Conservation (phyloP, 2,888 invertebrate species). For the Dynastes hyllus region DNA sequence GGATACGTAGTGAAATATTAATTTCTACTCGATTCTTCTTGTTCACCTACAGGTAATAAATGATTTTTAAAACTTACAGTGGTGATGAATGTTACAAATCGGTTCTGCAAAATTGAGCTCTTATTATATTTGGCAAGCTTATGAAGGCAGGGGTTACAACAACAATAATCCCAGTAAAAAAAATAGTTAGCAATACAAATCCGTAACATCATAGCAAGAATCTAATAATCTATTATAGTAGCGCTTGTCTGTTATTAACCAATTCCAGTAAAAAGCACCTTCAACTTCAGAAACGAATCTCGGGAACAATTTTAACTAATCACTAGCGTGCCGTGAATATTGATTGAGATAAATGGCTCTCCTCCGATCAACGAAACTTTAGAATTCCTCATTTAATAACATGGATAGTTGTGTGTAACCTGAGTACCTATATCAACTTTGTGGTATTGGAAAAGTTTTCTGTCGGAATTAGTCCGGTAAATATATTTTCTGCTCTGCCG, state of each 20-base stretch:
- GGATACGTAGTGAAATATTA: too few species aligned
- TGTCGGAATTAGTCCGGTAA: too few species aligned
- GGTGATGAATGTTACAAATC: conserved; percentile 20
- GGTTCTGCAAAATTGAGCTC: conserved; percentile 6
- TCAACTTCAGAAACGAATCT: conserved; percentile 42
- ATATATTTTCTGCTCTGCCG: too few species aligned
- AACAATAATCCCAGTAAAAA: conserved; percentile 25
- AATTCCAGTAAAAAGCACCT: conserved; percentile 38
- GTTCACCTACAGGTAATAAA: too few species aligned
- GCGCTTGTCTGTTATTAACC: conserved; percentile 27
- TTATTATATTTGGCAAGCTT: conserved; percentile 1
- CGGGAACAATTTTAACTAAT: conserved; percentile 48
- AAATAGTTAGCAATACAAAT: conserved; percentile 20
- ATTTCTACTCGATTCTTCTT: too few species aligned
- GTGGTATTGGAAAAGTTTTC: conserved; percentile 4
- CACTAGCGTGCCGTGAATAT: conserved; percentile 48
- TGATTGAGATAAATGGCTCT: conserved; percentile 45
- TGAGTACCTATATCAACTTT: neutral
- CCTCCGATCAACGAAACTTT: conserved; percentile 32
- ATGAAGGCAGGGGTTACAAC: conserved; percentile 2
- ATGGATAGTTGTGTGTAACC: neutral
- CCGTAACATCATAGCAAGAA: conserved; percentile 28
- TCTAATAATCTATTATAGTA: conserved; percentile 33
- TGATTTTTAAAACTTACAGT: neutral
- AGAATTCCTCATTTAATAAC: conserved; percentile 42